Evolutionary conservation across 2,888 invertebrate genomes (phyloP), one percentile per base, ranked within the genome.

Genomic region (Nephrotoma flavescens): DNA sequence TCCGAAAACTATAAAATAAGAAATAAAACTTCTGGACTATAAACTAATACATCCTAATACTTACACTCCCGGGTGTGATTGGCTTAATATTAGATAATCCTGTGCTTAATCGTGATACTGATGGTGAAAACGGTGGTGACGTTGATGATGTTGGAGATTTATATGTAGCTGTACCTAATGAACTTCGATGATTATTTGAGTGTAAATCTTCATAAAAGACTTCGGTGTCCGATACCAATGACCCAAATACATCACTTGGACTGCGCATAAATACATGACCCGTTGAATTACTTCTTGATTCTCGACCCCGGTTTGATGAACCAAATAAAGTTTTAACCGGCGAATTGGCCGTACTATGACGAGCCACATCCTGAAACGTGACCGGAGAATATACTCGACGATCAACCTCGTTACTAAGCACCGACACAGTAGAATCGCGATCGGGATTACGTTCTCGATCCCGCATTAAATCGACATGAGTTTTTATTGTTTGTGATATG

Each of bases 281-380:
- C 89, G 95, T 94, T 0, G 96, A 96, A 90, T 96, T 95, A 1
- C 96, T 96, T 88, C 96, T 93, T 0, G 94, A 93, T 89, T 94
- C 96, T 57, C 91, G 89, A n/a, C 88, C 89, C 86, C 87, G 87
- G n/a, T 83, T 87, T 90, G 92, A 92, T 88, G 89, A 90, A 41
- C 89, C 89, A 86, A 91, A 90, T 7, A 91, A 87, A 47, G 90
- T 91, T 89, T 94, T 93, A 4, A 94, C 95, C 0, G 96, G 96
- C 0, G 96, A 96, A 90, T 95, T 96, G 0, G 95, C 95, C 87
- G 95, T 94, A 89, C 96, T 96, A 87, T 95, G 92, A n/a, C 95
- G 92, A 0, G 96, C 96, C 0, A 96, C 96, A 90, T 96, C 96
- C 89, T 96, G 95, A 89, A 96, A 96, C 0, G 96, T 97, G 19